Evolutionary conservation across 2,113 vertebrate species (phyloP), one percentile per base, ranked within the genome.

Genomic region (Nerophis ophidion): DNA sequence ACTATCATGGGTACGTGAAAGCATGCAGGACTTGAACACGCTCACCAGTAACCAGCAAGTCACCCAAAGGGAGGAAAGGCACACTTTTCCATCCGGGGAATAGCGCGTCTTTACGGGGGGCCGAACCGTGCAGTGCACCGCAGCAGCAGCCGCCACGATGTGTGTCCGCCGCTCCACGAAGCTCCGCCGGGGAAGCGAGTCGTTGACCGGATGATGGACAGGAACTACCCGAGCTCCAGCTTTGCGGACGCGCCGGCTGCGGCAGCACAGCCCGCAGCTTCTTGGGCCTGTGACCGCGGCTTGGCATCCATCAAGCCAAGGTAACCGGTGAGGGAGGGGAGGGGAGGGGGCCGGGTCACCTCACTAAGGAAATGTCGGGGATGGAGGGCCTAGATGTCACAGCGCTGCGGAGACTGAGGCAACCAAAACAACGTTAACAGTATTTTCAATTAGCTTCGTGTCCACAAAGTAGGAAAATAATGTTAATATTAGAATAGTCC

Each of bases 231-330:
- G 90, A 87, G 90, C 86, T 90, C 93, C 72, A 89, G 89, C 92
- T 95, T 95, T 74, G 84, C 91, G 69, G 94, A 94, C 81, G 86
- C 91, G 88, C 89, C 91, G 85, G 89, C 88, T 77, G 76, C 90
- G 58, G 88, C 90, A 82, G 81, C 90, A 81, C 90, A 92, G 75
- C 82, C 83, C 89, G 89, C 88, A 71, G 92, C 82, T 81, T 88
- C 90, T 80, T 97, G 94, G 94, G 94, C 95, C 92, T 95, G 94
- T 91, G 93, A 94, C 62, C 91, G 91, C 81, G 84, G 81, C 81
- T 71, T 87, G 15, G 85, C 84, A 53, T 88, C 81, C 87, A 87
- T 91, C 76, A 93, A 95, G 83, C 90, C 92, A 81, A 96, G 94
- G 95, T 88, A 92, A 89, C 82, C 73, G 76, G 83, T 84, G 82